These are phyloP conservation scores for Tubulanus polymorphus DNA, from an alignment of 2,888 invertebrate species.

Conservation along the genomic window DNA sequence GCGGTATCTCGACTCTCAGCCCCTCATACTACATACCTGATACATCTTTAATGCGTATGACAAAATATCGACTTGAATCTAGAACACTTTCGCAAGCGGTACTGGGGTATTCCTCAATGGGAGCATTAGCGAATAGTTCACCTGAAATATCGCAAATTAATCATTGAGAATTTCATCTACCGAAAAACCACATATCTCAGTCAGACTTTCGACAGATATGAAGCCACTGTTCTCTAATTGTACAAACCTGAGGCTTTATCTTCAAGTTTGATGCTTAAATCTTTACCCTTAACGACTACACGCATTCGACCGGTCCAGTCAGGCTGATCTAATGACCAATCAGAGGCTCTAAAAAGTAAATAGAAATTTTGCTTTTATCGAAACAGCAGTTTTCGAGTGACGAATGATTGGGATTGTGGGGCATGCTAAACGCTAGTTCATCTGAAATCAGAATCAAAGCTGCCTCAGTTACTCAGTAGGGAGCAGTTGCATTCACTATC, in stretches of 20 bases:
- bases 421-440: too few species aligned
- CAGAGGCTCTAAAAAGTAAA: conserved; percentile 75
- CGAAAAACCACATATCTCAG: not conserved
- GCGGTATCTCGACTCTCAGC: too few species aligned
- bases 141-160: conserved; percentile 43
- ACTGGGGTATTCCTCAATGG: conserved; percentile 92
- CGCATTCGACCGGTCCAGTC: conserved; percentile 97
- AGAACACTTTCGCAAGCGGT: conserved; percentile 87
- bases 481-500: too few species aligned
- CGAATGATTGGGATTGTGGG: too few species aligned
- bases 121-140: conserved; percentile 91
- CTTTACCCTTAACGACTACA: conserved; percentile 81
- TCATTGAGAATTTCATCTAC: not conserved
- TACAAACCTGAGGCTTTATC: conserved; percentile 77
- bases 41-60: conserved; percentile 89
- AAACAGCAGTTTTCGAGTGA: too few species aligned
- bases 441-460: too few species aligned
- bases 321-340: conserved; percentile 98
- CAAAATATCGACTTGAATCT: conserved; percentile 97
- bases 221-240: too few species aligned
- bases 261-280: conserved; percentile 86
- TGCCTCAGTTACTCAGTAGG: too few species aligned
- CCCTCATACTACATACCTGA: too few species aligned
- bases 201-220: too few species aligned
- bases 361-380: conserved; percentile 15